Evolutionary conservation across 2,113 vertebrate genomes (phyloP).

Genomic region (Sinocyclocheilus maitianheensis): DNA sequence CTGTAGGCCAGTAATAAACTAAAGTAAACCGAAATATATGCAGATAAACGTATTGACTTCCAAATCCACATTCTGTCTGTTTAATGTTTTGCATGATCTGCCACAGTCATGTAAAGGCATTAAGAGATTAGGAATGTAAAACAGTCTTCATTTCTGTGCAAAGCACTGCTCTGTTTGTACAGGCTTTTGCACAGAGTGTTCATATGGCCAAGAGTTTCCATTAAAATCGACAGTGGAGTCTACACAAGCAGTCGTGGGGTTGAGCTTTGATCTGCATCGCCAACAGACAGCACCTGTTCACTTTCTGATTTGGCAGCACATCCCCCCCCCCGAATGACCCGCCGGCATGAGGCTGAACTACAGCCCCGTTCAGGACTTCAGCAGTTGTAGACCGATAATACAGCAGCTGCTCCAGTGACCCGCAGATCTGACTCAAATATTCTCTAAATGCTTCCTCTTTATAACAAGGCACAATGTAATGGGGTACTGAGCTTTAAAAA

Average conservation of each 20-base stretch:
- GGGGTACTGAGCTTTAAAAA: too few relatives aligned
- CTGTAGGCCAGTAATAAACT: too few relatives aligned
- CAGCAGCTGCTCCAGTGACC: constrained; percentile 63
- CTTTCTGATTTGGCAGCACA: constrained; percentile 8
- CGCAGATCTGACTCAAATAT: constrained; percentile 27
- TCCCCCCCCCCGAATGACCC: not conserved
- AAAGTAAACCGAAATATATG: too few relatives aligned
- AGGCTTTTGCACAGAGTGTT: constrained; percentile 37
- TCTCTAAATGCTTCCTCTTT: too few relatives aligned
- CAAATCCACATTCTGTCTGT: not conserved
- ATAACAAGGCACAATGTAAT: too few relatives aligned
- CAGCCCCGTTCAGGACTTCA: too few relatives aligned
- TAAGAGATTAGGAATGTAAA: not conserved
- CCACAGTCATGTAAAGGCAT: not conserved
- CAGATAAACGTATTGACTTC: not conserved
- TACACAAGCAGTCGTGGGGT: not conserved
- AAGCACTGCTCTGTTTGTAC: constrained; percentile 9
- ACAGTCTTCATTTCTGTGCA: constrained; percentile 49
- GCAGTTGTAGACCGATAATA: constrained; percentile 59
- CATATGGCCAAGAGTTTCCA: constrained; percentile 44
- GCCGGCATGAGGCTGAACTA: not conserved
- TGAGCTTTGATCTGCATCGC: constrained; percentile 61
- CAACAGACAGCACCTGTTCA: constrained; percentile 55
- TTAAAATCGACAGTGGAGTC: not conserved
- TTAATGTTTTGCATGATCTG: not conserved